These are phyloP conservation scores for Cardiocondyla obscurior DNA, from an alignment of 1,140 invertebrate genomes.

Conservation along the genomic window DNA sequence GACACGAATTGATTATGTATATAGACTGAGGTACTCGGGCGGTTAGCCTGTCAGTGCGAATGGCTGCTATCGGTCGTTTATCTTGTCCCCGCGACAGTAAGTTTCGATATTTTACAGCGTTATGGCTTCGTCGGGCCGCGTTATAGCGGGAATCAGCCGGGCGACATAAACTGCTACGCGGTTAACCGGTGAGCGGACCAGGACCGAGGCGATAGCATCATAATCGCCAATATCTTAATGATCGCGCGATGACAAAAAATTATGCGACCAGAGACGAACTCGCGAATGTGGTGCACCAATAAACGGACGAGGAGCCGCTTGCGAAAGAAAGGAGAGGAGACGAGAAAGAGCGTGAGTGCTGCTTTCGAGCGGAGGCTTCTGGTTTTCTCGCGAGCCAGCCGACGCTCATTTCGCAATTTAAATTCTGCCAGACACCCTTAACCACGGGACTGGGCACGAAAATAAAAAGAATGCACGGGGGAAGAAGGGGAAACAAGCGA, in stretches of 20 bases:
- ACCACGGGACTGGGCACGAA: conserved; percentile 40
- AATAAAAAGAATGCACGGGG: conserved; percentile 32
- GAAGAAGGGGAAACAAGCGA: conserved; percentile 30
- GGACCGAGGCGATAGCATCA: conserved; percentile 34
- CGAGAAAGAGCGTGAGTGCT: background rate
- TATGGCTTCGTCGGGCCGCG: conserved; percentile 26
- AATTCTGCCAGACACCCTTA: conserved; percentile 75
- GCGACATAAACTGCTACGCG: conserved; percentile 7
- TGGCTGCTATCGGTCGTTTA: conserved; percentile 60
- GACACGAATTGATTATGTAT: conserved; percentile 24
- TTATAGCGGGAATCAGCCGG: background rate
- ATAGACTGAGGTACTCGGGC: conserved; percentile 1
- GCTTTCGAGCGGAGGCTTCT: conserved; percentile 39
- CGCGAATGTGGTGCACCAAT: conserved; percentile 7
- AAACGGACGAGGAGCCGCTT: background rate
- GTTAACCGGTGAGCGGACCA: conserved; percentile 30
- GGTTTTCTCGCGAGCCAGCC: conserved; percentile 46
- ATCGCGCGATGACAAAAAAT: conserved; percentile 32
- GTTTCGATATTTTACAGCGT: conserved; percentile 51
- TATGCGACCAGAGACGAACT: conserved; percentile 15
- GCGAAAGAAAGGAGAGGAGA: background rate
- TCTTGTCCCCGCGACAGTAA: conserved; percentile 62
- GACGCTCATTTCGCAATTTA: conserved; percentile 63
- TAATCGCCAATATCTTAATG: conserved; percentile 61
- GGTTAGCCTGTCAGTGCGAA: conserved; percentile 11